Evolutionary conservation across 2,113 vertebrate species (phyloP).

Genomic region (Setophaga petechia): DNA sequence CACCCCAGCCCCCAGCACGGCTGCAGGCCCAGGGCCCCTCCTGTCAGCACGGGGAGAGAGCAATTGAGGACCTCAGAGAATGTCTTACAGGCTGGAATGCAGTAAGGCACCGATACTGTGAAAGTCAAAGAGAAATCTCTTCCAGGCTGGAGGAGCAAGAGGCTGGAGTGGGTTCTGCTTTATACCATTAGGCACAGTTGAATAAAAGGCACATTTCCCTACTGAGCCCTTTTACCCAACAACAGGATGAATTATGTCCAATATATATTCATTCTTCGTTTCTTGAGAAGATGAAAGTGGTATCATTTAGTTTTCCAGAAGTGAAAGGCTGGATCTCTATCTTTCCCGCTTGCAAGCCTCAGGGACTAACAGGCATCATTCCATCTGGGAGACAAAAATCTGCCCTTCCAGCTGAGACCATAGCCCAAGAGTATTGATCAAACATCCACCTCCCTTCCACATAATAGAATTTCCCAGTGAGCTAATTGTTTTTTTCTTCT

Average conservation of each 20-base stretch:
- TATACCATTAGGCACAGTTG: background rate
- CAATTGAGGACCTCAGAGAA: background rate
- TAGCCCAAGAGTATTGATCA: slow-evolving; percentile 56
- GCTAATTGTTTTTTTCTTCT: slow-evolving; percentile 69
- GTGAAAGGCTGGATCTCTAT: background rate
- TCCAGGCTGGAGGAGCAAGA: background rate
- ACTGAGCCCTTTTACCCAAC: background rate
- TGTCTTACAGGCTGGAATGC: accelerated
- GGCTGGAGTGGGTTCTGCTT: background rate
- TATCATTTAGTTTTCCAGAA: background rate
- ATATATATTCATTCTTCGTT: background rate
- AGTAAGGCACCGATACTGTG: background rate
- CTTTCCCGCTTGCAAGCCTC: background rate
- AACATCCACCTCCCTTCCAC: slow-evolving; percentile 30
- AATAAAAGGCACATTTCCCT: background rate
- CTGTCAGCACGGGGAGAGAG: background rate
- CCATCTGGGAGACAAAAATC: slow-evolving; percentile 52
- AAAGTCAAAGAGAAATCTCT: background rate
- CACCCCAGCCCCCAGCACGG: accelerated
- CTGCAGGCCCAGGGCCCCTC: accelerated
- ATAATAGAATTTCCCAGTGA: slow-evolving; percentile 56
- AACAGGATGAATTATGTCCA: background rate
- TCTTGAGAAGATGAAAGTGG: slow-evolving; percentile 17
- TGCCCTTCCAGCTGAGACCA: slow-evolving; percentile 39
- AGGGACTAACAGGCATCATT: slow-evolving; percentile 28